A percentile compares a stretch with the other conserved stretches of the same genome.
phyloP scores from a whole-genome alignment of 2,113 vertebrate species.

The Vanacampus margaritifer region DNA sequence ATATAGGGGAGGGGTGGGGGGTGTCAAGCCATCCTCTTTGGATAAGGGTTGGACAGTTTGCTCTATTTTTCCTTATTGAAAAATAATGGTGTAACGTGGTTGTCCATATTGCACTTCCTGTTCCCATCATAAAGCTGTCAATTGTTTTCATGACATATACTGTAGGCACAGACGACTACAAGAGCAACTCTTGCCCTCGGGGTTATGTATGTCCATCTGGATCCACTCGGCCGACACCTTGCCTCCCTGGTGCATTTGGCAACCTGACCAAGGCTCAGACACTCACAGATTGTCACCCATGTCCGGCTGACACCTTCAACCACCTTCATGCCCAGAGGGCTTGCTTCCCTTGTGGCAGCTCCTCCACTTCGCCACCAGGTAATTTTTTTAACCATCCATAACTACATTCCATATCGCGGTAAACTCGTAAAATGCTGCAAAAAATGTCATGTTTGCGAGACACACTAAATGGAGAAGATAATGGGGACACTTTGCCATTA shows the following conservation, averaged over 20 bases:
- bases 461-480: neutral
- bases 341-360: constrained; percentile 88
- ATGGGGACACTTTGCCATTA: neutral
- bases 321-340: constrained; percentile 77
- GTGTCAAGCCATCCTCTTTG: too few relatives aligned
- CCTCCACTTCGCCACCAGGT: constrained; percentile 81
- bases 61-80: neutral
- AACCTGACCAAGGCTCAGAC: constrained; percentile 59
- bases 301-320: constrained; percentile 82
- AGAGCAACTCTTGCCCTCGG: constrained; percentile 71
- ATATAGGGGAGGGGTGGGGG: neutral
- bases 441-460: neutral
- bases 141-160: constrained; percentile 15
- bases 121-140: neutral
- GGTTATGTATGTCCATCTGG: constrained; percentile 80
- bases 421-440: neutral
- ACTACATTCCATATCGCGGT: neutral
- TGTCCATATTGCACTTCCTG: neutral
- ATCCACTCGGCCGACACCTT: constrained; percentile 71
- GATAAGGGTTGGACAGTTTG: neutral
- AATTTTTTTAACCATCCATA: constrained; percentile 1
- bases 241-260: constrained; percentile 79
- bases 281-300: constrained; percentile 74
- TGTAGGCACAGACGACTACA: constrained; percentile 79
- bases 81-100: neutral